Evolutionary conservation across 2,113 vertebrate species (phyloP).

Genomic region (Chloropsis hardwickii): DNA sequence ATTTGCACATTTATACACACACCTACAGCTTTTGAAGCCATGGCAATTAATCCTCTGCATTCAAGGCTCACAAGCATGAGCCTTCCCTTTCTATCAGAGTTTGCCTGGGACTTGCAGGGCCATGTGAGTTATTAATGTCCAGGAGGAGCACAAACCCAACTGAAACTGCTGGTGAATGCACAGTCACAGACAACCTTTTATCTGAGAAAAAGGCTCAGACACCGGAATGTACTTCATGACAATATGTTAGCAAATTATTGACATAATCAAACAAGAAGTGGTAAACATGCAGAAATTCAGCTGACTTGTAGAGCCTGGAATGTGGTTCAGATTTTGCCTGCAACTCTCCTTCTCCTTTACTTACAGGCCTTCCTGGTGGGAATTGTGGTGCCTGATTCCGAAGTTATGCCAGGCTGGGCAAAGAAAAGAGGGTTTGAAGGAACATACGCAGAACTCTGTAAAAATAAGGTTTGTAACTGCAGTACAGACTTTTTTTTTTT

Average conservation of each 20-base stretch:
- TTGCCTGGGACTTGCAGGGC: not conserved
- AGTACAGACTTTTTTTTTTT: fast-evolving
- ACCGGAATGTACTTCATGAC: not conserved
- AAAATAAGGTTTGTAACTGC: constrained; percentile 78
- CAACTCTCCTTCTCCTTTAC: not conserved
- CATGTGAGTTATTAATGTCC: not conserved
- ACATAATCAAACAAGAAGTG: not conserved
- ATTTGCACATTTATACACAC: not conserved
- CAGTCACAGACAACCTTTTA: not conserved
- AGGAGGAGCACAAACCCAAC: not conserved
- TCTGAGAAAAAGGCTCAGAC: not conserved
- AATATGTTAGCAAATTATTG: not conserved
- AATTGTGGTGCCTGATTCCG: constrained; percentile 91
- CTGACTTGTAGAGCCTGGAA: not conserved
- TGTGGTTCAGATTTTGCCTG: not conserved
- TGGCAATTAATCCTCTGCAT: not conserved
- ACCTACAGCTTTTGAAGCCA: not conserved
- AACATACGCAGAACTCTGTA: constrained; percentile 84
- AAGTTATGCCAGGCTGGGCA: constrained; percentile 92
- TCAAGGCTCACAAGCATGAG: not conserved
- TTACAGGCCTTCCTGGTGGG: constrained; percentile 91
- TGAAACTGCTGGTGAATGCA: not conserved
- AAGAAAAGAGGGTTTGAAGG: constrained; percentile 90
- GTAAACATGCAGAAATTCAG: not conserved
- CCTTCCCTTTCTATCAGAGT: not conserved